Base-by-base conservation (phyloP, 30 jellyfish, hydroid and myxozoan genomes). In the Clytia hemisphaerica region DNA sequence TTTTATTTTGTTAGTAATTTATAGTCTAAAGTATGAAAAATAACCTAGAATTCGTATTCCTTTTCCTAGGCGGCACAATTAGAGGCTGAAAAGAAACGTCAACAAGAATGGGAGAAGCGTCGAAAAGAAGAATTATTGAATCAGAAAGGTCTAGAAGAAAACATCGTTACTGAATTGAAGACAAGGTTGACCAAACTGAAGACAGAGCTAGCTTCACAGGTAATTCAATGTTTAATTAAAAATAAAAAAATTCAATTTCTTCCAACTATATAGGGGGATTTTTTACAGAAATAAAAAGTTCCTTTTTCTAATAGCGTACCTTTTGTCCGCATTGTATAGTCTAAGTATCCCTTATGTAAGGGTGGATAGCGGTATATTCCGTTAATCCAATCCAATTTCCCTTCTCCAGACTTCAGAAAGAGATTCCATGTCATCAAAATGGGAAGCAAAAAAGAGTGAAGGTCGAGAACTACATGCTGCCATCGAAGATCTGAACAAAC, bases 51-150 rank as follows among this genome's bases (percentile, higher is more conserved):
- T 16, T 16, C 53, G 53, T 16, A 22, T 22, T 21, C 4, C 30
- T 42, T 21, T 18, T n/a, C 40, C 16, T 45, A 85, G 97, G 97
- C 97, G 1, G 97, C 94, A 12, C 97, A 88, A 37, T 61, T 88
- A 18, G 97, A 88, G 76, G 92, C 93, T 6, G 97, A 88, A 42
- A 72, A 93, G 21, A 88, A 79, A 60, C 76, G 97, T 4, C 97
- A 88, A 58, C 51, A 83, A 67, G 97, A 88, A 75, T 88, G 97
- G 97, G 97, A 88, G 59, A 76, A 88, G 57, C 74, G 97, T 1
- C 59, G 92, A 33, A 88, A 77, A 60, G 97, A 88, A 33, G 97
- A 88, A 55, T 51, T 88, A 37, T 50, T 88, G 33, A 79, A 88
- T 48, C 97, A 88, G 38, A 88, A 88, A 65, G 97, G 83, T 15